Percentiles rank a stretch among this genome's conserved stretches.
These are phyloP conservation scores for Augochlorella aurata DNA, from an alignment of 2,888 invertebrate species.

Conservation along the genomic window DNA sequence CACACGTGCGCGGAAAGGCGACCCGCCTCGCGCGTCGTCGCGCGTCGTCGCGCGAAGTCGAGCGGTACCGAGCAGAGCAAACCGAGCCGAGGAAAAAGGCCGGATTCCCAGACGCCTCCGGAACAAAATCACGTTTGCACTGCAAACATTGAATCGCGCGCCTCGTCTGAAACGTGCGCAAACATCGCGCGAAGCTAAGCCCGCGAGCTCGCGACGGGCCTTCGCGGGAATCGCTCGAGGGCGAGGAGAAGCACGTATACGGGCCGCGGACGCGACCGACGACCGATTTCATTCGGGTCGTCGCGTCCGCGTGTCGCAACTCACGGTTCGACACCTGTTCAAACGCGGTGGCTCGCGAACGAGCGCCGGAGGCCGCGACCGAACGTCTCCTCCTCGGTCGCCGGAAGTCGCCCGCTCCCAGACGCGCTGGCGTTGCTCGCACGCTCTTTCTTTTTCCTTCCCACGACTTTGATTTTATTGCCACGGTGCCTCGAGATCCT, in stretches of 20 bases:
- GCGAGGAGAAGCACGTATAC: constrained; percentile 8
- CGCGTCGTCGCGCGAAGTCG: not conserved
- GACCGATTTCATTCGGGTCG: not conserved
- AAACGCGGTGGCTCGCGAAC: constrained; percentile 61
- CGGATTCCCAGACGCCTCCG: constrained; percentile 24
- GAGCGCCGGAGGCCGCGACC: constrained; percentile 52
- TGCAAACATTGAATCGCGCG: constrained; percentile 41
- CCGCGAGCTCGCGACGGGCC: not conserved
- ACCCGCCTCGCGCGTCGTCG: not conserved
- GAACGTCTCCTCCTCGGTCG: constrained; percentile 32
- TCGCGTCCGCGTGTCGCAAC: constrained; percentile 40
- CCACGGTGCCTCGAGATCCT: not conserved
- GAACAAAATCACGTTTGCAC: constrained; percentile 42
- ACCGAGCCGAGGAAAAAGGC: constrained; percentile 1
- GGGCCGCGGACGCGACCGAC: too few species aligned
- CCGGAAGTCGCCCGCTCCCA: constrained; percentile 47
- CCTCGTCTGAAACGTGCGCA: constrained; percentile 46
- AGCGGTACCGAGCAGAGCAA: not conserved
- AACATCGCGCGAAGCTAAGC: constrained; percentile 30
- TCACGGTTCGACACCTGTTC: constrained; percentile 67
- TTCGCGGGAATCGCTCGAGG: not conserved
- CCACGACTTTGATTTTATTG: not conserved
- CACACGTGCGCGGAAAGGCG: constrained; percentile 7
- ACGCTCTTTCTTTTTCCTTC: not conserved
- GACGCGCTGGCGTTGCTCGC: constrained; percentile 22